Evolutionary conservation across 2,797 vertebrate genomes (phyloP).

Genomic region (Catostomus latipinnis): DNA sequence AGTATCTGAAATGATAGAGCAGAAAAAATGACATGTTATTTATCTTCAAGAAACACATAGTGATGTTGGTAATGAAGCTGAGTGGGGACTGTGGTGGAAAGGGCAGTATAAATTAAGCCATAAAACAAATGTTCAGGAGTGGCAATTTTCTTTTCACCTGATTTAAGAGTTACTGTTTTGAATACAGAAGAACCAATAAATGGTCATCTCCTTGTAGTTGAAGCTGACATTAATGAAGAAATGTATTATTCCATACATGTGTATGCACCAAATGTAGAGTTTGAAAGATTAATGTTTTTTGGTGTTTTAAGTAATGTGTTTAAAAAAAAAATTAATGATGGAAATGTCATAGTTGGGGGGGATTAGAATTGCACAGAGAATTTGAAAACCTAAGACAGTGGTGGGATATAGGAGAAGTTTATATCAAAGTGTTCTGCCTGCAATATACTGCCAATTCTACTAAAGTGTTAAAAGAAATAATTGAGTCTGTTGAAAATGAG

Average conservation of each 20-base stretch:
- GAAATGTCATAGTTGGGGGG: too few species aligned
- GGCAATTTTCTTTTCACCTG: not conserved
- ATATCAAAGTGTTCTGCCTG: not conserved
- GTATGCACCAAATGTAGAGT: too few species aligned
- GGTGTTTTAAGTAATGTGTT: too few species aligned
- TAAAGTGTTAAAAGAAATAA: not conserved
- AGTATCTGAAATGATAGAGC: not conserved
- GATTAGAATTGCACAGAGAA: too few species aligned
- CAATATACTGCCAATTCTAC: not conserved
- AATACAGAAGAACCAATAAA: not conserved
- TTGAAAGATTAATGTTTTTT: too few species aligned
- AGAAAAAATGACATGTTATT: not conserved
- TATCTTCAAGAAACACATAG: constrained; percentile 11
- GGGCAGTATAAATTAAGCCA: not conserved
- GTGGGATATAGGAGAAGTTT: not conserved
- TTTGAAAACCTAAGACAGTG: not conserved
- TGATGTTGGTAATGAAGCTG: constrained; percentile 1
- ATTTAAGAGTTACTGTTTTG: not conserved
- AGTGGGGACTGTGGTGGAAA: constrained; percentile 1
- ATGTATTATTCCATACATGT: not conserved
- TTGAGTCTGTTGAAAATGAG: not conserved
- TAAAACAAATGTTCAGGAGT: constrained; percentile 9
- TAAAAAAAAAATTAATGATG: too few species aligned
- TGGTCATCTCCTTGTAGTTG: not conserved
- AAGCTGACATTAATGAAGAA: not conserved